Base-by-base conservation (phyloP, 2,797 vertebrate species). In the Limnodromus scolopaceus region DNA sequence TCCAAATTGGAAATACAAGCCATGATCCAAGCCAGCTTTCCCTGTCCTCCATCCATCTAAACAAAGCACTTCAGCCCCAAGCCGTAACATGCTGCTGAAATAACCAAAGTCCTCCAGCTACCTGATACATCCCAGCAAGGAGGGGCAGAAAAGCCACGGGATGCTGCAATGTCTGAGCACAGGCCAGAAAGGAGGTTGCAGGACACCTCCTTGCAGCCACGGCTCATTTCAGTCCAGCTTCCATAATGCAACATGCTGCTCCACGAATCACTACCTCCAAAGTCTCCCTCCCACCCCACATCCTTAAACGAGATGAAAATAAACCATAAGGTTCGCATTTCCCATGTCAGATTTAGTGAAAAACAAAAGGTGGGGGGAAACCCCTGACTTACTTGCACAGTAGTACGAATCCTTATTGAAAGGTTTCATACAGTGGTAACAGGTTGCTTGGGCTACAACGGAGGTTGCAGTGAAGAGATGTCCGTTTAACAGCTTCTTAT, bases 341-440 rank as follows among this genome's bases (percentile, higher is more conserved):
- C 75, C 43, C 51, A 7, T 7, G 16, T 61, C 51, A 86, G 54
- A 72, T 63, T 76, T 34, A 82, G 55, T 4, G 18, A 83, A 92
- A 81, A 82, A 48, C 20, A 55, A 84, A 80, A 57, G 23, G 30
- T 57, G 60, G 8, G 11, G 8, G 19, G 30, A 4, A 10, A 38
- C 10, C 1, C 13, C 9, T 28, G 7, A 92, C 99, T 99, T 97
- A 99, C 99, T 98, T 95, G 98, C 96, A 97, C 99, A 99, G 39
- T 98, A 97, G 94, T 98, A 98, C 28, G 98, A 98, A 28, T 99
- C 99, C 94, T 99, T 99, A 95, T 96, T 98, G 90, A 99, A 98
- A 61, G 97, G 86, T 97, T 99, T 99, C 97, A 97, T 97, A 94
- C 99, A 99, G 89, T 99, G 99, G 97, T 97, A 98, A 93, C 99